Evolutionary conservation across 2,113 vertebrate species (phyloP).

Genomic region (Ardeotis arabs): DNA sequence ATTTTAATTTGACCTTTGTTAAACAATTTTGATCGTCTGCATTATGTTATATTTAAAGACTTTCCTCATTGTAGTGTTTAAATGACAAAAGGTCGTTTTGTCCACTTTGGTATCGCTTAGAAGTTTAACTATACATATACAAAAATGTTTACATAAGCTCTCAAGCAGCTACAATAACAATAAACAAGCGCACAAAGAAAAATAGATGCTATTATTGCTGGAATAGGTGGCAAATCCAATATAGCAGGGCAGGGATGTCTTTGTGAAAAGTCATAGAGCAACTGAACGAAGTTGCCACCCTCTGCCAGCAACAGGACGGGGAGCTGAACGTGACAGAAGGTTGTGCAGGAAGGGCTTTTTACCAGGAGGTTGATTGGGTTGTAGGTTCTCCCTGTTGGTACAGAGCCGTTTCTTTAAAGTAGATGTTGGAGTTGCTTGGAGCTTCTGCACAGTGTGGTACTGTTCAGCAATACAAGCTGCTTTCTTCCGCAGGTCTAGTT

Average conservation of each 20-base stretch:
- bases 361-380: conserved; percentile 78
- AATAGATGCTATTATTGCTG: not conserved
- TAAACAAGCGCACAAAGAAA: conserved; percentile 32
- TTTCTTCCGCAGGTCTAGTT: conserved; percentile 87
- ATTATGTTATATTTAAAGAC: conserved; percentile 26
- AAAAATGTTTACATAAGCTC: conserved; percentile 42
- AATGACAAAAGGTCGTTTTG: conserved; percentile 17
- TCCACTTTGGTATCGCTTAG: conserved; percentile 50
- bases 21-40: not conserved
- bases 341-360: conserved; percentile 87
- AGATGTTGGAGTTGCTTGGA: conserved; percentile 65
- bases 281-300: conserved; percentile 65
- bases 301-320: conserved; percentile 40
- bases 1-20: not conserved
- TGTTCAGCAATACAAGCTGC: conserved; percentile 82
- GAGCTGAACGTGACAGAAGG: conserved; percentile 78
- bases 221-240: too few species aligned
- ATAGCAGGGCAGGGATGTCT: not conserved
- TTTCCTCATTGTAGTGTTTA: not conserved
- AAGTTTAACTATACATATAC: conserved; percentile 16
- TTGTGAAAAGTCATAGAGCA: conserved; percentile 39
- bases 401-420: conserved; percentile 83
- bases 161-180: conserved; percentile 26
- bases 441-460: conserved; percentile 72
- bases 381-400: conserved; percentile 83